phyloP scores from a whole-genome alignment of 2,888 invertebrate species.

The Sinelater perroti region DNA sequence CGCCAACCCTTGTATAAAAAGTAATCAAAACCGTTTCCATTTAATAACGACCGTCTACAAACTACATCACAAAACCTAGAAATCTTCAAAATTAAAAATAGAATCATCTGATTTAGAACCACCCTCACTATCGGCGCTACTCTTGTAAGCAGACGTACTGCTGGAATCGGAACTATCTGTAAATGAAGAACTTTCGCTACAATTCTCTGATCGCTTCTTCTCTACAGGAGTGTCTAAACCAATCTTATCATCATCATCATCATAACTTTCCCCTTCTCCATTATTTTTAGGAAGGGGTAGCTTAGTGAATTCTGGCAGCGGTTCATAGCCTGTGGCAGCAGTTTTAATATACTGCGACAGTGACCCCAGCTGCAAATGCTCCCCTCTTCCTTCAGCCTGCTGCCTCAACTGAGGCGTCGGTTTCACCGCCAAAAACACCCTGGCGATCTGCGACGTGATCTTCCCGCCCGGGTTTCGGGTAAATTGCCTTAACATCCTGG shows the following conservation, averaged over 20 bases:
- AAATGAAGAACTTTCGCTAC: not conserved
- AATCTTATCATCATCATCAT: slow-evolving; percentile 50
- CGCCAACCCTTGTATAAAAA: no score
- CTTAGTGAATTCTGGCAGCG: slow-evolving; percentile 85
- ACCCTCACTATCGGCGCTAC: no score
- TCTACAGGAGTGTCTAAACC: not conserved
- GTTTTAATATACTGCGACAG: slow-evolving; percentile 93
- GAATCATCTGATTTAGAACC: no score
- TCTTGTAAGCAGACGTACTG: no score
- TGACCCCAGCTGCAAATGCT: slow-evolving; percentile 91
- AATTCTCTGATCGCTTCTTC: not conserved
- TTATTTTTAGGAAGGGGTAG: slow-evolving; percentile 77
- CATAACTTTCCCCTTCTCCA: slow-evolving; percentile 71
- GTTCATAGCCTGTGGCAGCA: slow-evolving; percentile 86
- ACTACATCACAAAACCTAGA: no score
- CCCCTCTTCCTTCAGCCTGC: slow-evolving; percentile 83
- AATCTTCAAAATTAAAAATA: no score
- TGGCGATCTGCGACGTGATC: slow-evolving; percentile 71
- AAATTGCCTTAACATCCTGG: slow-evolving; percentile 85
- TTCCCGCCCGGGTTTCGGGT: slow-evolving; percentile 69
- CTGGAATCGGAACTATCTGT: not conserved
- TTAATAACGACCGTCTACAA: no score
- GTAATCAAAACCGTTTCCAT: no score
- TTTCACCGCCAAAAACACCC: slow-evolving; percentile 89
- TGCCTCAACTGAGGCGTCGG: slow-evolving; percentile 92